Evolutionary conservation across 2,888 invertebrate genomes (phyloP), one percentile per base, ranked within the genome.

Genomic region (Lasioglossum vierecki): DNA sequence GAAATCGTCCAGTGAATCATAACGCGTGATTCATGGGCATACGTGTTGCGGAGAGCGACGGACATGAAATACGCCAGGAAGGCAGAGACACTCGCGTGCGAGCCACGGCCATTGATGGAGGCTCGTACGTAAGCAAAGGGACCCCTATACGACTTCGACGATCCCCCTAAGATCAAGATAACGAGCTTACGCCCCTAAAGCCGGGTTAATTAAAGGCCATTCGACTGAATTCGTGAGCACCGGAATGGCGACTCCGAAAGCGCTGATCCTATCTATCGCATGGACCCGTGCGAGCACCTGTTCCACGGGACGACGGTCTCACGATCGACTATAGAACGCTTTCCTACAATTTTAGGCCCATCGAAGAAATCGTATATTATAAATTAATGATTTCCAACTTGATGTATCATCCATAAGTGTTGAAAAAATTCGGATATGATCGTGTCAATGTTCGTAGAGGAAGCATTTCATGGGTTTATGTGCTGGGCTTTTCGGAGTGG

Each of bases 151-250:
- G 80, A 76, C 85, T 85, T 75, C 39, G 82, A 49, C 82, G 85
- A 83, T 81, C 83, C 88, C 81, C 63, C 63, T 83, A 85, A 91
- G 93, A 93, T 94, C 90, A 85, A 93, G 93, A 94, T 93, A 94
- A 93, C 91, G 88, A 91, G 92, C 92, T 92, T 92, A 92, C 92
- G 88, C 87, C 86, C 90, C 87, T 81, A 88, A 91, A 92, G 92
- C 89, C 89, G 87, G 91, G 91, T 93, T 94, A 93, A 94, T 94
- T 94, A 93, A 93, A 92, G 92, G 88, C 90, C 88, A 89, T 92
- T 92, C 89, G 86, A 86, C 89, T 88, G 90, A 91, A 92, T 92
- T 92, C 90, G 88, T 84, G 89, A 90, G 89, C 88, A 79, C 89
- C 87, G 88, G 87, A 91, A 92, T 88, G 89, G 88, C 75, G 81